These are phyloP conservation scores for Haliaeetus leucogaster DNA, from an alignment of 2,113 vertebrate species.

Conservation along the genomic window DNA sequence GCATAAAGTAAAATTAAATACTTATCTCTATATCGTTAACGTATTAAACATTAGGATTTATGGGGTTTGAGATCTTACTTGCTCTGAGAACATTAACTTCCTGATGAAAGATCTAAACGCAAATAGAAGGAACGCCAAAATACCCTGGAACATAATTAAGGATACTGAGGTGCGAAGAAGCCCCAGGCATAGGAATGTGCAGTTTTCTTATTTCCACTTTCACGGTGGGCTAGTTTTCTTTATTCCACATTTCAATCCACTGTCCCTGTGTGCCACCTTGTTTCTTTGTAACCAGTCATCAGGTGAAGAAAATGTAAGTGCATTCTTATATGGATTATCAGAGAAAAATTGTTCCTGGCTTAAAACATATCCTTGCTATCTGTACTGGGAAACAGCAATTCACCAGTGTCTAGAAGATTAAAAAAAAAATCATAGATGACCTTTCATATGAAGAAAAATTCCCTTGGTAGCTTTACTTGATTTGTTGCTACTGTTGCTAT, in stretches of 20 bases:
- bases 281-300: background rate
- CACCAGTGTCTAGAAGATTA: background rate
- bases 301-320: background rate
- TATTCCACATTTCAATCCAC: background rate
- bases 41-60: slow-evolving; percentile 63
- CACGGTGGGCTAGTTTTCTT: slow-evolving; percentile 12
- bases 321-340: background rate
- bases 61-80: slow-evolving; percentile 54
- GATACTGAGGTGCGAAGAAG: slow-evolving; percentile 40
- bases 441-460: background rate
- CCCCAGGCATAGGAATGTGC: slow-evolving; percentile 29
- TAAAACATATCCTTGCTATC: background rate
- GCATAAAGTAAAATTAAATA: slow-evolving; percentile 60
- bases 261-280: background rate
- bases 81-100: slow-evolving; percentile 53
- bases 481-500: background rate
- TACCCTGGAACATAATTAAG: slow-evolving; percentile 41
- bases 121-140: slow-evolving; percentile 35
- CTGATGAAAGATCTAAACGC: slow-evolving; percentile 61
- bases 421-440: background rate
- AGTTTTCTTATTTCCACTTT: slow-evolving; percentile 31
- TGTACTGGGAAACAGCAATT: background rate
- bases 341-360: background rate
- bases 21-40: slow-evolving; percentile 65
- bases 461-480: background rate